Conservation (phyloP, 64 coral and sea anemone genomes). For the Porites australiensis region DNA sequence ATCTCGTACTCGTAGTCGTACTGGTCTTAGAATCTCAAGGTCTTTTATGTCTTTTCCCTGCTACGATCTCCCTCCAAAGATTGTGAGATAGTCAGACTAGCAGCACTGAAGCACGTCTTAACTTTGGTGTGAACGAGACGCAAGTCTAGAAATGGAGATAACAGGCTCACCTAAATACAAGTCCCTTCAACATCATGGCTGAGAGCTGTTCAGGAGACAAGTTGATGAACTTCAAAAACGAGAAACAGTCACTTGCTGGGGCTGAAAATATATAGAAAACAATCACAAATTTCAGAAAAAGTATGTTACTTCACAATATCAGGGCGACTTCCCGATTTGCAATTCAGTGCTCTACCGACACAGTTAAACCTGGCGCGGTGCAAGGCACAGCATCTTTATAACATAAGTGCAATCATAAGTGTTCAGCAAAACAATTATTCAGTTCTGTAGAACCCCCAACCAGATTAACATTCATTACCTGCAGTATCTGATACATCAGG, state of each 20-base stretch:
- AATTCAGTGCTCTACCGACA: too few species aligned
- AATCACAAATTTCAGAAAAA: not conserved
- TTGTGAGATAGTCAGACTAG: too few species aligned
- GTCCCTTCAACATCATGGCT: conserved; percentile 74
- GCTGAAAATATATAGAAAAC: conserved; percentile 41
- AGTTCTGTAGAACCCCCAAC: not conserved
- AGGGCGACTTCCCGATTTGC: too few species aligned
- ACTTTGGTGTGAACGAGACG: too few species aligned
- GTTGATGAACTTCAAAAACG: conserved; percentile 89
- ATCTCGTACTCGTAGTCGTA: too few species aligned
- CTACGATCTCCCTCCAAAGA: too few species aligned
- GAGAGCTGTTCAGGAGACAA: conserved; percentile 79
- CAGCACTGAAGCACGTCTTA: too few species aligned
- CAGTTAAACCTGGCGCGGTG: too few species aligned
- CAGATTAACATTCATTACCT: not conserved
- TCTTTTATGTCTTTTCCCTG: too few species aligned
- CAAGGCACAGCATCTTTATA: too few species aligned
- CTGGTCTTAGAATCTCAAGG: too few species aligned
- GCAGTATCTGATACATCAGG: not conserved
- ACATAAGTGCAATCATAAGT: not conserved
- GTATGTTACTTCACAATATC: not conserved
- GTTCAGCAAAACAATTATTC: not conserved
- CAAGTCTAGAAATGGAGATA: not conserved
- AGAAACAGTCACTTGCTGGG: conserved; percentile 86
- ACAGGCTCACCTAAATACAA: conserved; percentile 7